Evolutionary conservation across 2,113 vertebrate genomes (phyloP).

Genomic region (Chunga burmeisteri): DNA sequence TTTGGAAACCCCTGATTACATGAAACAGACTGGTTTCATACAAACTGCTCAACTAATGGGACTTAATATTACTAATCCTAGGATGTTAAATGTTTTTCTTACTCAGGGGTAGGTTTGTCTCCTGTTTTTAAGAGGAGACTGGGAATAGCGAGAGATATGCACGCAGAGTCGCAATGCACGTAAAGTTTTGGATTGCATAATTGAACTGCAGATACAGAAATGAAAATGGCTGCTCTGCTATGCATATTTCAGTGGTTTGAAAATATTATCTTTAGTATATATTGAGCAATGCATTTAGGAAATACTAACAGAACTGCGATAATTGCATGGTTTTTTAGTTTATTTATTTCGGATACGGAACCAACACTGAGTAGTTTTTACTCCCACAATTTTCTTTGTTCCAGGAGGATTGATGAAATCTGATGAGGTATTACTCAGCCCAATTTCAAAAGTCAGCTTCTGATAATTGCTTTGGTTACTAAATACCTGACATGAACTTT

Average conservation of each 20-base stretch:
- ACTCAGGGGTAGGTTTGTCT: background rate
- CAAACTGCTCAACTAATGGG: background rate
- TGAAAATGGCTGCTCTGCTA: background rate
- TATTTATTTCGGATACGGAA: background rate
- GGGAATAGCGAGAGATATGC: background rate
- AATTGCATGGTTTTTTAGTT: background rate
- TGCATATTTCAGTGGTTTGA: background rate
- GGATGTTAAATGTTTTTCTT: background rate
- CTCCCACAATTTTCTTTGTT: background rate
- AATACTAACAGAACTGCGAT: background rate
- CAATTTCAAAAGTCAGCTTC: constrained; percentile 9
- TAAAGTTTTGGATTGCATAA: background rate
- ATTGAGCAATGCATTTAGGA: background rate
- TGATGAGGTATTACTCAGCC: constrained; percentile 32
- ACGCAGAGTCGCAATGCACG: fast-evolving
- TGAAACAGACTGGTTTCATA: background rate
- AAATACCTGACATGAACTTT: constrained; percentile 53
- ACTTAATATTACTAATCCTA: background rate
- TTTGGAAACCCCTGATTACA: background rate
- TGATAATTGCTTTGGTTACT: constrained; percentile 68
- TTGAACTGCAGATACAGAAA: background rate
- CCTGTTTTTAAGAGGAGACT: background rate
- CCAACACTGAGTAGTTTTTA: background rate
- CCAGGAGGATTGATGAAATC: background rate
- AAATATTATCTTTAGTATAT: background rate